Conservation (phyloP, 2,888 invertebrate genomes). For the Athalia rosae region DNA sequence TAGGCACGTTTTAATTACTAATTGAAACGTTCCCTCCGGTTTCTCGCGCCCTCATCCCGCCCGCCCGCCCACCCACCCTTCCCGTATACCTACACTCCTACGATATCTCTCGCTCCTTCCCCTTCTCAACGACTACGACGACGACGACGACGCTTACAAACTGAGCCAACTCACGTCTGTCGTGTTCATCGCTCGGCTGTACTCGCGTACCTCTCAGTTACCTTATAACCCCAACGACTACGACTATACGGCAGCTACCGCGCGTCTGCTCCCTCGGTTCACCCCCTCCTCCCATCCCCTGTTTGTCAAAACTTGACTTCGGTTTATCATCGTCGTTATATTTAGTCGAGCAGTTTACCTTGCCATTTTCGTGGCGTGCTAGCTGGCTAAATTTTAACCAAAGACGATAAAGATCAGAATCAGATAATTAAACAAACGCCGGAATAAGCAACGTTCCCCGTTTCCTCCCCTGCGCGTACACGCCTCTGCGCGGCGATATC, state of each 20-base stretch:
- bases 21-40: conserved; percentile 59
- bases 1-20: conserved; percentile 67
- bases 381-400: background rate
- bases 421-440: background rate
- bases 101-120: conserved; percentile 49
- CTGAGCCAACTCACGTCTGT: conserved; percentile 42
- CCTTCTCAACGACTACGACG: conserved; percentile 27
- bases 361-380: background rate
- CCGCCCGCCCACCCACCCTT: conserved; percentile 40
- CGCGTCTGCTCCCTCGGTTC: no score
- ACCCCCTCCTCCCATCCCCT: background rate
- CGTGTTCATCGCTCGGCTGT: conserved; percentile 20
- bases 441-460: no score
- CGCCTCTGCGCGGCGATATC: no score
- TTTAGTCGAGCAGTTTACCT: conserved; percentile 32
- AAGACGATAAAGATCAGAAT: conserved; percentile 21
- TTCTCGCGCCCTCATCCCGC: conserved; percentile 43
- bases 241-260: background rate
- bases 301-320: conserved; percentile 38
- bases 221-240: background rate
- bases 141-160: conserved; percentile 18
- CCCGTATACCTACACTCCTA: conserved; percentile 54
- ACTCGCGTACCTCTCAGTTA: background rate
- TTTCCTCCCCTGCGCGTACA: no score
- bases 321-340: conserved; percentile 33